These are phyloP conservation scores for Amazona guildingii DNA, from an alignment of 2,113 vertebrate genomes.

Conservation along the genomic window DNA sequence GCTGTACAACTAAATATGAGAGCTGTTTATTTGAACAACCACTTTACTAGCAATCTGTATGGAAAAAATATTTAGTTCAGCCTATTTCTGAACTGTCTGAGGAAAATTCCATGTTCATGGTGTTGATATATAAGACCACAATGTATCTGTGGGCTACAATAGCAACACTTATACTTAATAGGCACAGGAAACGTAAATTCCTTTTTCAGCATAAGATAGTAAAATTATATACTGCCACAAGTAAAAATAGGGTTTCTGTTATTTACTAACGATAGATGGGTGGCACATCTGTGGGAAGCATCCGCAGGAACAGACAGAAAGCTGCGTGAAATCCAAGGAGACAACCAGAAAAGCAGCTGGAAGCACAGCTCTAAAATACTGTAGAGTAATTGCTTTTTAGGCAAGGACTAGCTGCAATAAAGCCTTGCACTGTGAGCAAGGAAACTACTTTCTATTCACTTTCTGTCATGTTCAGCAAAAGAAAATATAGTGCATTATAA, in stretches of 20 bases:
- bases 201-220: background rate
- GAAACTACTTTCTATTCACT: conserved; percentile 11
- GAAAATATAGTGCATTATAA: background rate
- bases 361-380: conserved; percentile 11
- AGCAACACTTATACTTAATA: background rate
- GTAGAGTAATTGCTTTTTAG: conserved; percentile 17
- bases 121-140: background rate
- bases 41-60: background rate
- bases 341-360: conserved; percentile 35
- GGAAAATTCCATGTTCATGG: background rate
- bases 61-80: background rate
- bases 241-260: background rate
- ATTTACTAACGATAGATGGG: background rate
- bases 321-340: background rate
- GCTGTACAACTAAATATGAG: background rate
- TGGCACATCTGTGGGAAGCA: background rate
- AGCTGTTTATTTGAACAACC: background rate
- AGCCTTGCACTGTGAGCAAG: background rate
- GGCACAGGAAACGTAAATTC: background rate
- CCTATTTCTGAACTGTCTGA: background rate
- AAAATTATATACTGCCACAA: background rate
- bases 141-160: background rate
- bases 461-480: background rate
- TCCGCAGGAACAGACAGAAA: background rate
- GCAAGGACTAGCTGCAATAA: background rate